Conservation (phyloP, 2,797 vertebrate genomes). For the Periophthalmus magnuspinnatus region DNA sequence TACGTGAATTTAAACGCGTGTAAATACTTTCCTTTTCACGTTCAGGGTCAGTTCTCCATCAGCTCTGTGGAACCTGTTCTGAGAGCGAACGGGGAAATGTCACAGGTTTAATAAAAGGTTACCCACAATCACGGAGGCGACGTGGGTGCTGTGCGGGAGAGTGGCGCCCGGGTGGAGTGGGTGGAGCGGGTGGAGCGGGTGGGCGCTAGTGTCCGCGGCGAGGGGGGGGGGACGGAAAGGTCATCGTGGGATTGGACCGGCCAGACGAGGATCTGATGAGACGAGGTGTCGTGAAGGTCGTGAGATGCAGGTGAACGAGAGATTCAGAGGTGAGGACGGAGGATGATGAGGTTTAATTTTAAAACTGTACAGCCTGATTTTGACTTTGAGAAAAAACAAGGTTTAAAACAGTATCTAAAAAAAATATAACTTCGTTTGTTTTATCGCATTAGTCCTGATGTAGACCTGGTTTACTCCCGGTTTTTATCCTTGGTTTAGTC, state of each 20-base stretch:
- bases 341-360: background rate
- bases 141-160: conserved; percentile 11
- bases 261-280: conserved; percentile 4
- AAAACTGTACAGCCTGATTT: background rate
- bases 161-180: conserved; percentile 12
- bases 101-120: conserved; percentile 28
- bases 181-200: background rate
- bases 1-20: background rate
- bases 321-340: too few species aligned
- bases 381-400: too few species aligned
- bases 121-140: conserved; percentile 15
- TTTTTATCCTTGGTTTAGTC: too few species aligned
- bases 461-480: too few species aligned
- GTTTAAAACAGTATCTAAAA: too few species aligned
- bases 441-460: too few species aligned
- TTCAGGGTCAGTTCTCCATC: background rate
- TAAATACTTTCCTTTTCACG: background rate
- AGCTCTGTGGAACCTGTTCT: background rate
- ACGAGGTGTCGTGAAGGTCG: conserved; percentile 34
- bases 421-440: too few species aligned
- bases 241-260: conserved; percentile 29
- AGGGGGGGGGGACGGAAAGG: conserved; percentile 35
- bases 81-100: conserved; percentile 23
- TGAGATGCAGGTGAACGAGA: background rate
- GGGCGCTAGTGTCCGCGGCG: conserved; percentile 10